Base-by-base conservation (phyloP, 2,888 invertebrate species). In the Cerceris ruficornis region DNA sequence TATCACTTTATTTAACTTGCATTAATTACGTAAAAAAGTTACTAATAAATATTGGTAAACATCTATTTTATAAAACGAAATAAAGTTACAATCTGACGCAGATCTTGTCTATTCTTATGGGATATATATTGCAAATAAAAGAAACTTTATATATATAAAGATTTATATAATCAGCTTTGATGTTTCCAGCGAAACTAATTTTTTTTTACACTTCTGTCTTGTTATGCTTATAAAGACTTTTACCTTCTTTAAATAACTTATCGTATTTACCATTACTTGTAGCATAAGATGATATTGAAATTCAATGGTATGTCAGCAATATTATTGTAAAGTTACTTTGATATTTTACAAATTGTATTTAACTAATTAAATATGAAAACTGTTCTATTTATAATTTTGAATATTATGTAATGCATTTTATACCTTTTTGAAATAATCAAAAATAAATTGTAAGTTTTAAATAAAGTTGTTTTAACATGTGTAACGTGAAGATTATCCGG, bases 21-120 rank as follows among this genome's bases (percentile, higher is more conserved):
- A 59, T 42, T 68, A 69, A 52, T 13, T 13, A 49, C 17, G 62
- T 28, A 58, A 15, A 74, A 13, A 5, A 73, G 46, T 64, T 41
- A 54, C 9, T 67, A 58, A 67, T 52, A 59, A 67, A 14, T 67
- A 72, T 8, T 54, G 39, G 17, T 52, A 62, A 61, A 65, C 15
- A 43, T 64, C 17, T 74, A 65, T 75, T 75, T 75, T 75, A 55
- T 55, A 17, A 69, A 75, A 69, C 39, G n/a, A 15, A 68, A 55
- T 66, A 62, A 62, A 52, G 11, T 50, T 42, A 13, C 41, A 28
- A 50, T 54, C 54, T 49, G 70, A 58, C 43, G 43, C n/a, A 41
- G 61, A 62, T 54, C 69, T n/a, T 70, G 69, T 57, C n/a, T 55
- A 17, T 75, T 59, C 65, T 66, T 70, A 66, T 50, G 57, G 9